These are phyloP conservation scores for Tryphoninae sp. DNA, from an alignment of 2,888 invertebrate species.

Conservation along the genomic window DNA sequence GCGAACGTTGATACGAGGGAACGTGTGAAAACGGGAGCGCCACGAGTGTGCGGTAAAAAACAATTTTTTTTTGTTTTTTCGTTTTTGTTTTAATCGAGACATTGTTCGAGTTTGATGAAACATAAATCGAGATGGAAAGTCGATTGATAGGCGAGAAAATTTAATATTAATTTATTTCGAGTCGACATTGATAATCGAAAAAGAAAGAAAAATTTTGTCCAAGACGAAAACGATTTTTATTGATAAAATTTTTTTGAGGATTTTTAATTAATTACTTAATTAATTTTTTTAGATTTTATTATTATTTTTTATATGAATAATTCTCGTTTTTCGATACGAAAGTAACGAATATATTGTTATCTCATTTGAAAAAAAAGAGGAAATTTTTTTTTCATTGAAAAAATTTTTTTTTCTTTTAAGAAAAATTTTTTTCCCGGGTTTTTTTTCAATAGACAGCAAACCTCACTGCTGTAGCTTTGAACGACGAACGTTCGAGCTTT, in stretches of 20 bases:
- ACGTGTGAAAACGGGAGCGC: not conserved
- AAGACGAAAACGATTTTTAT: too few relatives aligned
- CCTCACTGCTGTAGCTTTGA: not conserved
- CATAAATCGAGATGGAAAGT: too few relatives aligned
- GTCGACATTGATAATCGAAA: too few relatives aligned
- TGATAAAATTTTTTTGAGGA: too few relatives aligned
- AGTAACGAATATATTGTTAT: too few relatives aligned
- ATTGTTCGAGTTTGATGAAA: too few relatives aligned
- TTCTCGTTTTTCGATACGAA: not conserved
- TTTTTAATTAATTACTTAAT: too few relatives aligned
- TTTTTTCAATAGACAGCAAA: not conserved
- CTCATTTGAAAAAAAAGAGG: not conserved
- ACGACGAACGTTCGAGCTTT: conserved; percentile 28
- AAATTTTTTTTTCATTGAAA: not conserved
- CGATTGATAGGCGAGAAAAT: too few relatives aligned
- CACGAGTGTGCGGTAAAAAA: conserved; percentile 2
- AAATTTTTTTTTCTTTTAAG: not conserved
- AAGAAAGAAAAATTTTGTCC: too few relatives aligned
- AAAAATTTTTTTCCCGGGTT: not conserved
- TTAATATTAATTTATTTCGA: too few relatives aligned
- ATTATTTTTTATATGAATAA: not conserved
- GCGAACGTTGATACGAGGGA: conserved; percentile 12
- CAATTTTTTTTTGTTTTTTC: too few relatives aligned
- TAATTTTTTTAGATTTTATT: not conserved
- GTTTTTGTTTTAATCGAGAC: too few relatives aligned